Base-by-base conservation (phyloP, 2,888 invertebrate species). In the Polietes domitor region DNA sequence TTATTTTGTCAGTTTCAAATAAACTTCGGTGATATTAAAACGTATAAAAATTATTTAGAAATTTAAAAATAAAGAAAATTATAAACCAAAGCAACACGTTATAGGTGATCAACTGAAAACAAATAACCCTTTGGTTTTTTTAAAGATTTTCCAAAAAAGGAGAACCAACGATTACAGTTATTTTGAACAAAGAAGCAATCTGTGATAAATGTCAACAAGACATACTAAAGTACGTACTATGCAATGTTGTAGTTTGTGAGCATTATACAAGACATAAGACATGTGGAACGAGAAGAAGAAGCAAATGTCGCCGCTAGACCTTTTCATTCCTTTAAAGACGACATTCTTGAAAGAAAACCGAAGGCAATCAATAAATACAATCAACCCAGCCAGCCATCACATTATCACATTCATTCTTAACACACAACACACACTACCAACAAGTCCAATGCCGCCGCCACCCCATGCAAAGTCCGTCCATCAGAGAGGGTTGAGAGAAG, bases 311-410 rank as follows among this genome's bases (percentile, higher is more conserved):
- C 9, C 37, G 65, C 41, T n/a, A 68, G 68, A 68, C 68, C 68
- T 24, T 37, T 43, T 43, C 68, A 43, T 24, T 28, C 15, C 68
- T 43, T 68, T 43, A 41, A 24, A 68, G 63, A 73, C 61, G n/a
- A 65, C 75, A 58, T 80, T 73, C 28, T 77, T 68, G 65, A 80
- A 61, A 43, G 21, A 50, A 75, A 79, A 84, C 70, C 72, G 68
- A 84, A 81, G 53, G 76, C 68, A 84, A 84, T 84, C 84, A 81
- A 84, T 84, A 76, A 68, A 75, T 58, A 58, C 4, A n/a, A 2
- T n/a, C 47, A 1, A 47, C n/a, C 47, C n/a, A 47, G 12, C 6
- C 37, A 37, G 37, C 37, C n/a, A 47, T 21, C 53, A 19, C 26
- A 58, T n/a, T n/a, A n/a, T n/a, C 58, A 58, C n/a, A 61, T 65